Evolutionary conservation across 2,888 invertebrate genomes (phyloP), one percentile per base, ranked within the genome.

Genomic region (Gryllus longicercus): DNA sequence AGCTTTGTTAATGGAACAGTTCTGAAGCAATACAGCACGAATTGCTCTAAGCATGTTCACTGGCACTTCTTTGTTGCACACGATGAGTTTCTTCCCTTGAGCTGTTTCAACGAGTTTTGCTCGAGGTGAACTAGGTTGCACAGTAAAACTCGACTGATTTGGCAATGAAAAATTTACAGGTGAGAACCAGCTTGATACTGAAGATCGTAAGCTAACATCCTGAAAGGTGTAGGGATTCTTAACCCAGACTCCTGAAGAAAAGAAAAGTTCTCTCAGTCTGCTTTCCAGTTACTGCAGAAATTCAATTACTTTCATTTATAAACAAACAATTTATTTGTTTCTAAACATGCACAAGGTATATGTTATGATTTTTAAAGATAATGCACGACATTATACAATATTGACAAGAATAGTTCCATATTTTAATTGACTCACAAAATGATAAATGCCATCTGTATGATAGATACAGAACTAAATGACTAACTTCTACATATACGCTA

Each of bases 21-120:
- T 51, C 50, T 76, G 51, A 25, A 80, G 38, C 75, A 74, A 80
- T 2, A 78, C 78, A 78, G 78, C 78, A 49, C 76, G 75, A 38
- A 80, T 78, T 12, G 76, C 78, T 25, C 63, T 75, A 23, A 80
- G 74, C 80, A 77, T 77, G 50, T 80, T 80, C 74, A 21, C n/a
- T 49, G 78, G 63, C 38, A 80, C 78, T 75, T 78, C 78, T 49
- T 78, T 80, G 78, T 78, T 80, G 80, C 80, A 75, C 12, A 78
- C 76, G 75, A 78, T 16, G 25, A 78, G 51, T 76, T 78, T 75
- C 51, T 75, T 75, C 11, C 80, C 78, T 51, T 74, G 18, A 25
- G 21, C 50, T 49, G 80, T 80, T 49, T 75, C 25, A 16, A 78
- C 25, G 8, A 80, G 11, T 78, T 80, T 80, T 21, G 63, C 78